Evolutionary conservation across 2,113 vertebrate genomes (phyloP), one percentile per base, ranked within the genome.

Genomic region (Notothenia coriiceps): DNA sequence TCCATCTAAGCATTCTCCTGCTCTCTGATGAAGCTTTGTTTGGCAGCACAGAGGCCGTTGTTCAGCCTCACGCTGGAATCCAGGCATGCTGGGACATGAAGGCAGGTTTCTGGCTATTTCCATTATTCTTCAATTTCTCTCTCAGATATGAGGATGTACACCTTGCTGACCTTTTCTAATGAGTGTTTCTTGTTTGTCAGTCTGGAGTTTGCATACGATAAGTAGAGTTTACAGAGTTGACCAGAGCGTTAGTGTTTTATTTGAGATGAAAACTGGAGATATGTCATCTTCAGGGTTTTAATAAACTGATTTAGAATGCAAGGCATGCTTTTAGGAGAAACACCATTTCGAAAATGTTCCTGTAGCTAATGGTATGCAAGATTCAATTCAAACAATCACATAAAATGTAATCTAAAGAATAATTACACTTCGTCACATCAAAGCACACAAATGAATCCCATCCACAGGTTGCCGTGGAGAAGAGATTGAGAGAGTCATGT

Each of bases 21-120:
- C 70, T 64, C 14, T 85, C 80, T 75, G 82, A 88, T 77, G 43
- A 77, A 57, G 56, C 72, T 87, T 88, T 91, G 84, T 90, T 78
- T 78, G 74, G 71, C 51, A 80, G 77, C 83, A 91, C 65, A 80
- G 60, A 86, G 79, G 75, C 84, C n/a, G 54, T 71, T 84, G 69
- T 84, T 83, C 54, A 83, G 55, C 86, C 70, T 68, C 57, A 59
- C 66, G 20, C 59, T 87, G 84, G 88, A 90, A 88, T 91, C 61
- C 82, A 84, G 85, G 76, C 89, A 77, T 85, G 91, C 82, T 80
- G 65, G 71, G 72, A 77, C 90, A 92, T 40, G 91, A 85, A 56
- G 49, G 74, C 63, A 72, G 50, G 68, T 65, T 72, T 57, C 20
- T 35, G 15, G 29, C 2, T 33, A 40, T 51, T 13, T 61, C 66